Conservation (phyloP, 1,140 invertebrate species). For the Orussus abietinus region DNA sequence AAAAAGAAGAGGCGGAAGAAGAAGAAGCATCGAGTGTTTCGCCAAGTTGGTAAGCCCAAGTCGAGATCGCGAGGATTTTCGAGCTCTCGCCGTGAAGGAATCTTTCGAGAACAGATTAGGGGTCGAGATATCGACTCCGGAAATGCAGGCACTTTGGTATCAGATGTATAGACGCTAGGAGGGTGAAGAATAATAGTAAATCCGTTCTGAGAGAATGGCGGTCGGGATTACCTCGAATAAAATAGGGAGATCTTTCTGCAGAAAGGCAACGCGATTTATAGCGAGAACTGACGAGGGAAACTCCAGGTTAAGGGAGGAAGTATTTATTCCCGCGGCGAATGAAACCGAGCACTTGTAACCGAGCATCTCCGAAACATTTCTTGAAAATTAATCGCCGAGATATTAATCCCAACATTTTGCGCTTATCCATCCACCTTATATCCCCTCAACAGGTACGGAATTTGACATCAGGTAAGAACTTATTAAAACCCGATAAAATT, state of each 20-base stretch:
- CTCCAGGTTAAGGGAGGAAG: no score
- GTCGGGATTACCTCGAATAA: not conserved
- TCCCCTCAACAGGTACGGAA: no score
- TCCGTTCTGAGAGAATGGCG: conserved; percentile 9
- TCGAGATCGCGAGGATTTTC: conserved; percentile 37
- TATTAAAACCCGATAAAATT: no score
- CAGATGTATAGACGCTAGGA: not conserved
- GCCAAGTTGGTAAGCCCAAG: conserved; percentile 42
- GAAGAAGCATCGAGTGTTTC: conserved; percentile 32
- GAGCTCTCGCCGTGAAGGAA: conserved; percentile 19
- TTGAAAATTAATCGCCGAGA: no score
- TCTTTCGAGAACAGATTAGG: conserved; percentile 32
- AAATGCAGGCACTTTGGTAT: not conserved
- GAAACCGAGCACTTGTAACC: no score
- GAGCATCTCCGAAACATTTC: no score
- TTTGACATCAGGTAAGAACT: no score
- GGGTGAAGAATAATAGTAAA: conserved; percentile 5
- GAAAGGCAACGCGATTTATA: not conserved
- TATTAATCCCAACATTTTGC: no score
- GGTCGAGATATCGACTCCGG: conserved; percentile 17
- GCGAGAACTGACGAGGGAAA: not conserved
- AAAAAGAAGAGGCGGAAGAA: conserved; percentile 24
- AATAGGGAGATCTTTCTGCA: not conserved
- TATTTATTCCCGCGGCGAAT: no score
- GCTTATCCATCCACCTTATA: no score